phyloP scores from a whole-genome alignment of 1,140 invertebrate genomes.

The Aphelinus certus region DNA sequence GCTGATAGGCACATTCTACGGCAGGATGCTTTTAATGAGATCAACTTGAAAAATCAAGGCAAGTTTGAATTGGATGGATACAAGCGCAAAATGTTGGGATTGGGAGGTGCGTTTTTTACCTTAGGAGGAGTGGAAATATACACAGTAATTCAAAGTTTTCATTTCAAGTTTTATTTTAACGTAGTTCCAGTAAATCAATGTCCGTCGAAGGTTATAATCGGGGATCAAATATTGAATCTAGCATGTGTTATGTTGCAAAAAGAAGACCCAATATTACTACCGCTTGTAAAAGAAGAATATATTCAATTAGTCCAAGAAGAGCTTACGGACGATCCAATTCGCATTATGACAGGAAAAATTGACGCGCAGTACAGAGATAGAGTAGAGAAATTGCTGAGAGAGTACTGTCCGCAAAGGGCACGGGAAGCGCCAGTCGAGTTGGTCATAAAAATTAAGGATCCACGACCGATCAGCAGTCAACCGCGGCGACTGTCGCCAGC shows the following conservation, averaged over 20 bases:
- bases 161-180: neutral
- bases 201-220: conserved; percentile 26
- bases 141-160: neutral
- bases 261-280: neutral
- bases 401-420: conserved; percentile 9
- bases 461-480: neutral
- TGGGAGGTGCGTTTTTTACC: neutral
- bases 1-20: neutral
- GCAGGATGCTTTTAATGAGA: neutral
- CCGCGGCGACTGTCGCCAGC: conserved; percentile 32
- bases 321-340: neutral
- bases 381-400: neutral
- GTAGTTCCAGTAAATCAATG: conserved; percentile 32
- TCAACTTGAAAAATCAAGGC: neutral
- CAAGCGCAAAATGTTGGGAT: neutral
- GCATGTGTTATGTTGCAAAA: conserved; percentile 16
- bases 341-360: neutral
- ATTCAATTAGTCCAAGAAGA: neutral
- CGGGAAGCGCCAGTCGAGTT: conserved; percentile 11
- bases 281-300: neutral
- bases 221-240: conserved; percentile 37
- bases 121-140: neutral
- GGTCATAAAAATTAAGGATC: conserved; percentile 7
- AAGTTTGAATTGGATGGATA: neutral
- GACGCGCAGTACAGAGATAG: neutral